A percentile compares a stretch with the other conserved stretches of the same genome.
Evolutionary conservation across 2,888 invertebrate species (phyloP).

Genomic region (Synanthedon formicaeformis): DNA sequence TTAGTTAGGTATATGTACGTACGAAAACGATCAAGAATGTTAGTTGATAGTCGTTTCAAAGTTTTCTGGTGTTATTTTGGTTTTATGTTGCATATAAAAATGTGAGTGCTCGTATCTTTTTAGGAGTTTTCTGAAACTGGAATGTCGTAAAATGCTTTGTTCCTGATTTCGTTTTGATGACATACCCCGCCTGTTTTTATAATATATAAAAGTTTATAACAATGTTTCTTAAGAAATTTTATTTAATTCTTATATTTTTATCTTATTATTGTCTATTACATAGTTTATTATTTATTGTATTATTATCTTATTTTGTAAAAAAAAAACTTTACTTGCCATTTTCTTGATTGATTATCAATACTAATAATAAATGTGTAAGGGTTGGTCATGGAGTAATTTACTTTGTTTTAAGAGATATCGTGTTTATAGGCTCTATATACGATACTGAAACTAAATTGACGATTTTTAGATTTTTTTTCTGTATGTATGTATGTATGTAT

Average conservation of each 20-base stretch:
- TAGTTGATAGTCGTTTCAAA: constrained; percentile 4
- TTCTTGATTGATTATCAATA: too few species aligned
- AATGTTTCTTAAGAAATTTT: background rate
- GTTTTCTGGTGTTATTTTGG: constrained; percentile 21
- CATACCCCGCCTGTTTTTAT: background rate
- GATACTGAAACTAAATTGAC: too few species aligned
- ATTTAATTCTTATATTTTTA: background rate
- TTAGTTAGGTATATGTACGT: too few species aligned
- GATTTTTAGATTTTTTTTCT: too few species aligned
- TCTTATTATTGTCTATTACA: background rate
- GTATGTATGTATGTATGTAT: too few species aligned
- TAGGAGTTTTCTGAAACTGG: constrained; percentile 18
- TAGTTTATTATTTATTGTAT: background rate
- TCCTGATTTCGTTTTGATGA: background rate
- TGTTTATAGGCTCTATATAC: too few species aligned
- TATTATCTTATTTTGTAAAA: too few species aligned
- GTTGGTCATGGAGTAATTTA: too few species aligned
- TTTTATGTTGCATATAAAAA: constrained; percentile 27
- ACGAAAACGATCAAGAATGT: background rate
- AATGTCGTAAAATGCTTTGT: constrained; percentile 14
- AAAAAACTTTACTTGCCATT: too few species aligned
- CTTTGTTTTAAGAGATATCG: too few species aligned
- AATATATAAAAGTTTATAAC: background rate
- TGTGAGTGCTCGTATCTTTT: constrained; percentile 23
- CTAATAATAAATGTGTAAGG: too few species aligned